These are phyloP conservation scores for Micrasema longulum DNA, from an alignment of 1,140 invertebrate genomes.

Conservation along the genomic window DNA sequence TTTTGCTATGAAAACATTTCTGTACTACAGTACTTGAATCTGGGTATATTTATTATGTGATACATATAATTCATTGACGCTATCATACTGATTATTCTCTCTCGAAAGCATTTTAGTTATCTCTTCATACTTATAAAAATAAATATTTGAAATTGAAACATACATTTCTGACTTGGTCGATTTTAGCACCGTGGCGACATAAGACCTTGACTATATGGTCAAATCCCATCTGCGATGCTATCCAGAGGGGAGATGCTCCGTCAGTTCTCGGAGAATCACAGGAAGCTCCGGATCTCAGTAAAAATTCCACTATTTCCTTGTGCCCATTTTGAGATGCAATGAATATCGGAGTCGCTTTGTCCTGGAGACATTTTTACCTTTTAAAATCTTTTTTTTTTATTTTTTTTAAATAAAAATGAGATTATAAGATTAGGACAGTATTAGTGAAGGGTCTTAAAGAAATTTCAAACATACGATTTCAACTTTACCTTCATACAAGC, in stretches of 20 bases:
- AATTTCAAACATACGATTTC: background rate
- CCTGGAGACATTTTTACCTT: slow-evolving; percentile 68
- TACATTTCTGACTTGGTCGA: slow-evolving; percentile 86
- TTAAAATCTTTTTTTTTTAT: background rate
- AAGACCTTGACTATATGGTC: slow-evolving; percentile 83
- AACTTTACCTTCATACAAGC: slow-evolving; percentile 83
- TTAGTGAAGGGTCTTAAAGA: too few species aligned
- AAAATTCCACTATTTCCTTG: slow-evolving; percentile 76
- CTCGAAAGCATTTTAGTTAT: too few species aligned
- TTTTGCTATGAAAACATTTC: too few species aligned
- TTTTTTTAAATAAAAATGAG: too few species aligned
- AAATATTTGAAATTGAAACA: too few species aligned
- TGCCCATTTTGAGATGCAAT: slow-evolving; percentile 93
- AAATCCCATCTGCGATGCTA: slow-evolving; percentile 93
- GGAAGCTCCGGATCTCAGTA: slow-evolving; percentile 78
- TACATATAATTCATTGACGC: too few species aligned
- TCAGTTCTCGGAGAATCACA: slow-evolving; percentile 80
- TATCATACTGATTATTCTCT: too few species aligned
- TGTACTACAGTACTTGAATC: too few species aligned
- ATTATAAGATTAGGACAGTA: too few species aligned
- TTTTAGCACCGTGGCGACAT: slow-evolving; percentile 79
- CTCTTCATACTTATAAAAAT: too few species aligned
- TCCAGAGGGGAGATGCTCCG: slow-evolving; percentile 91
- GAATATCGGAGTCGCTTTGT: slow-evolving; percentile 88
- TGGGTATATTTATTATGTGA: too few species aligned